Evolutionary conservation across 2,797 vertebrate genomes (phyloP), one percentile per base, ranked within the genome.

Genomic region (Anomalospiza imberbis): DNA sequence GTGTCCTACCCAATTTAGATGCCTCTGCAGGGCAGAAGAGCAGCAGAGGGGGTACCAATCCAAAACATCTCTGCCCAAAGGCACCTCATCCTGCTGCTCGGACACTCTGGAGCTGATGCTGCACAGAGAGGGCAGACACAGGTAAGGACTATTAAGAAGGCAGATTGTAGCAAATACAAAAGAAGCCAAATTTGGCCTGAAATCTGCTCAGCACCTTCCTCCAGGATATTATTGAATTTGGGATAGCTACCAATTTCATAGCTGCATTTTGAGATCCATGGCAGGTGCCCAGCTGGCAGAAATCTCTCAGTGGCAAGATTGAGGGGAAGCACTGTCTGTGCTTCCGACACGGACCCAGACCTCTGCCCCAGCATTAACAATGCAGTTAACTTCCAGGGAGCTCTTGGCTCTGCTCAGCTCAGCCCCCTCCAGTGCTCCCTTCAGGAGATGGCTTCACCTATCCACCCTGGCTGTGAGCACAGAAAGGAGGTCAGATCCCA

Each of bases 401-500:
- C 36, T 83, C 79, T 81, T 83, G 93, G 85, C 94, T 93, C 6
- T 0, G 75, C 65, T 62, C 47, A 51, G 76, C 84, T 36, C 68
- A 72, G 70, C 34, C 48, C 2, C 28, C 47, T 58, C 31, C 78
- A 47, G 28, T 1, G 24, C 81, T 87, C 84, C 47, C 42, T 13
- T 32, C 75, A 68, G 62, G 58, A 45, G 45, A 36, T 4, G 0
- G 45, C 62, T 78, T 91, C 91, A 78, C 88, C 75, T 48, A 20
- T 2, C 32, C 2, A 34, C 82, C 40, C 28, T 6, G 67, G 61
- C 60, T 28, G 18, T 4, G 38, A 75, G 79, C 45, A 50, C 20
- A 81, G 88, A 70, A 78, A 55, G 62, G 87, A 93, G 90, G 87
- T 89, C 90, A 94, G 74, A 85, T 76, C 85, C 25, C 74, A 94